phyloP scores from a whole-genome alignment of 2,113 vertebrate genomes.

The Xerus inauris region DNA sequence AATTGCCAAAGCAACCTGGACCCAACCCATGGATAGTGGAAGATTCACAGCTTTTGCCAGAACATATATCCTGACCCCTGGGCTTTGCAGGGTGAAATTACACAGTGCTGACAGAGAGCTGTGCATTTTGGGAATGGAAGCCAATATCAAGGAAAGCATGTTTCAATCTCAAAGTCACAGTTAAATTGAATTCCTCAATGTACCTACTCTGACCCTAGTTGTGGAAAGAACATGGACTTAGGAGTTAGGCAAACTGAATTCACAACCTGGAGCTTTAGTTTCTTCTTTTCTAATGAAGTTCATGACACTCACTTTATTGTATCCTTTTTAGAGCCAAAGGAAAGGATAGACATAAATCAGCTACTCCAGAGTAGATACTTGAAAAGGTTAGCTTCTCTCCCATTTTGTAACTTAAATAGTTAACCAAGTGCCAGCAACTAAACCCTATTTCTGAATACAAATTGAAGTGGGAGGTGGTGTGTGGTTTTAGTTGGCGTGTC shows the following conservation, averaged over 20 bases:
- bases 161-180: not conserved
- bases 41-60: not conserved
- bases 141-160: not conserved
- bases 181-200: not conserved
- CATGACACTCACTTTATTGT: not conserved
- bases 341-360: not conserved
- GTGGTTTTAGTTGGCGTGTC: not conserved
- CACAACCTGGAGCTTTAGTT: not conserved
- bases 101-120: not conserved
- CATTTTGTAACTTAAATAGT: not conserved
- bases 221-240: not conserved
- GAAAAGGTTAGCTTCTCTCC: not conserved
- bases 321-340: not conserved
- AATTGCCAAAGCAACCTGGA: not conserved
- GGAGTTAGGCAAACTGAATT: not conserved
- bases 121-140: not conserved
- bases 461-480: not conserved
- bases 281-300: not conserved
- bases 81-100: not conserved
- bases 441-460: constrained; percentile 71
- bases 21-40: not conserved
- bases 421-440: constrained; percentile 60
- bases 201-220: not conserved
- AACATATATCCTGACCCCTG: not conserved
- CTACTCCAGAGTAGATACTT: not conserved